Percentiles rank a stretch among this genome's conserved stretches.
Conservation (phyloP, 2,797 vertebrate genomes). For the Cossypha dichroa region DNA sequence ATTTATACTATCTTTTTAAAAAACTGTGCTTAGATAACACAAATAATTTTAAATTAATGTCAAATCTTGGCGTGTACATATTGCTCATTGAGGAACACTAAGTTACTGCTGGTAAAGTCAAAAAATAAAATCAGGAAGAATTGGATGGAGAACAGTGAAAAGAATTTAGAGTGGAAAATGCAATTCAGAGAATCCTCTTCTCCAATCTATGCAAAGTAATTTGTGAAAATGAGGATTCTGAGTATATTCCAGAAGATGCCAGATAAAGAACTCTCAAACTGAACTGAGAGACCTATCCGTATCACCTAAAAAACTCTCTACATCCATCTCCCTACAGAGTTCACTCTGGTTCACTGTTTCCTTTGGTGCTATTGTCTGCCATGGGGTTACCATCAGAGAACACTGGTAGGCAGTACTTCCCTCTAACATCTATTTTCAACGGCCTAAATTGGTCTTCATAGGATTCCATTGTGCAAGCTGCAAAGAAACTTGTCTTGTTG, state of each 20-base stretch:
- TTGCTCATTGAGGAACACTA: not conserved
- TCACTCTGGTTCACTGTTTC: conserved; percentile 69
- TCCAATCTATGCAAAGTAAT: not conserved
- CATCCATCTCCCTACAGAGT: conserved; percentile 67
- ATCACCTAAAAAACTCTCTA: conserved; percentile 66
- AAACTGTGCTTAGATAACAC: not conserved
- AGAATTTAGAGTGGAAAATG: not conserved
- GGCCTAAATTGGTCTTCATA: conserved; percentile 82
- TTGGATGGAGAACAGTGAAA: not conserved
- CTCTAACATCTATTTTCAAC: conserved; percentile 80
- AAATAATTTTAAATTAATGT: not conserved
- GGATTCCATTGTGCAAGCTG: conserved; percentile 81
- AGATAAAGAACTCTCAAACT: conserved; percentile 26
- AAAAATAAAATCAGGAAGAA: conserved; percentile 5
- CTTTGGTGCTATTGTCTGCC: conserved; percentile 75
- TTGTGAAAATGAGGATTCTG: not conserved
- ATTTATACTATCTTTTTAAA: not conserved
- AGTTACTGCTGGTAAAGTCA: not conserved
- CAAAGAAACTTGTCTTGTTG: conserved; percentile 83
- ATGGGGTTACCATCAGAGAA: conserved; percentile 76
- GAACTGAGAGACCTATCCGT: conserved; percentile 54
- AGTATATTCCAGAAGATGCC: conserved; percentile 36
- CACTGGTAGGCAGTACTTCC: conserved; percentile 78
- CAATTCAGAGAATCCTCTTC: not conserved
- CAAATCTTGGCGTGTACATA: not conserved